These are phyloP conservation scores for Tetragonula clypearis DNA, from an alignment of 1,140 invertebrate species.

Conservation along the genomic window DNA sequence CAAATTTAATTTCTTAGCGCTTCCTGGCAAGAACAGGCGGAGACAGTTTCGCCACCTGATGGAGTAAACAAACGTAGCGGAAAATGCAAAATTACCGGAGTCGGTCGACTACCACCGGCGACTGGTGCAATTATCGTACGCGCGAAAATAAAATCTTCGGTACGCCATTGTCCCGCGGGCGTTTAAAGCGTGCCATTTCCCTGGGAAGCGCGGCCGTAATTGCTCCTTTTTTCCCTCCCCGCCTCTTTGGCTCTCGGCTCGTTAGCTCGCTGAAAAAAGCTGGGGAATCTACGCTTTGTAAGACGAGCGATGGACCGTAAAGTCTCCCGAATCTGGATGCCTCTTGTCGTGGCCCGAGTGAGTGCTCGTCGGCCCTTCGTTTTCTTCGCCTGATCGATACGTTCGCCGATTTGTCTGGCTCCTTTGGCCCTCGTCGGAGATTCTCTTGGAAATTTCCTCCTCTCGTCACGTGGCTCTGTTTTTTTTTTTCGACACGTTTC, in stretches of 20 bases:
- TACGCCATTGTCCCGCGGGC: constrained; percentile 56
- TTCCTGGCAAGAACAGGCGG: too few relatives aligned
- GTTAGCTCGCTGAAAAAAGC: constrained; percentile 66
- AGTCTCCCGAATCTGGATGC: constrained; percentile 63
- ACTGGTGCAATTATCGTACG: constrained; percentile 61
- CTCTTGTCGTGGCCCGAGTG: constrained; percentile 10
- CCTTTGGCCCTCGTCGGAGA: constrained; percentile 24
- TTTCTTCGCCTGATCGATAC: constrained; percentile 33
- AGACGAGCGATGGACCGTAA: constrained; percentile 69
- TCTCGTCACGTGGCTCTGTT: background rate
- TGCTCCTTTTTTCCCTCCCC: constrained; percentile 57
- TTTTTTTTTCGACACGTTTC: background rate
- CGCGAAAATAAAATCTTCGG: constrained; percentile 64
- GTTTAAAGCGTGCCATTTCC: constrained; percentile 66
- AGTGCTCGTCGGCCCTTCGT: constrained; percentile 1
- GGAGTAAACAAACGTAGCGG: constrained; percentile 36
- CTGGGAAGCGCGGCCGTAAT: constrained; percentile 57
- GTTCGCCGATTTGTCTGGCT: constrained; percentile 40
- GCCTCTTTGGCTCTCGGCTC: constrained; percentile 58
- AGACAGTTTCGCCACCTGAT: background rate
- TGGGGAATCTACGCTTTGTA: constrained; percentile 63
- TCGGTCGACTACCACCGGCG: constrained; percentile 8
- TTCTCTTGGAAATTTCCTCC: constrained; percentile 29
- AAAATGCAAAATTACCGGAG: constrained; percentile 55
- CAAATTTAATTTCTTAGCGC: background rate